Base-by-base conservation (phyloP, 2,113 vertebrate species). In the Gambusia affinis region DNA sequence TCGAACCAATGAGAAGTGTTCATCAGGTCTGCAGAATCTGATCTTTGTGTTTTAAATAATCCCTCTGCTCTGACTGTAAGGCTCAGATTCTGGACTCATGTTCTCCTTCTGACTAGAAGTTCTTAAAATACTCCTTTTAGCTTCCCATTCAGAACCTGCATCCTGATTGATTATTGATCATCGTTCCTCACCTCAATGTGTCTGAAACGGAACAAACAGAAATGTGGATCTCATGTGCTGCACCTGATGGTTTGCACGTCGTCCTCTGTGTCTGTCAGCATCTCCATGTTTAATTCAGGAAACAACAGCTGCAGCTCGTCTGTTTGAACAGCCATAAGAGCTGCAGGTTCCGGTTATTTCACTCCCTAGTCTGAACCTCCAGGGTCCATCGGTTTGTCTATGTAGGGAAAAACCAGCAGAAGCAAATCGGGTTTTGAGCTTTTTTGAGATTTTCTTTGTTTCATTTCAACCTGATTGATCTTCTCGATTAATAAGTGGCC, bases 211-310 rank as follows among this genome's bases (percentile, higher is more conserved):
- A 17, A 44, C 2, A 17, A 47, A 47, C 44, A 47, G 4, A 19
- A 47, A 17, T 4, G 17, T 19, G 44, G 44, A 19, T 47, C 44
- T 47, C 17, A 17, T 47, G 15, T 57, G 8, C 51, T 57, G 51
- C 22, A 57, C 7, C 22, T 8, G 22, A 57, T 22, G 51, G 51
- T 57, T 57, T 57, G 51, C 51, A 24, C 24, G 51, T 57, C 22
- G 44, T 47, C 44, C 5, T 19, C 15, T n/a, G 51, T 10, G 8
- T 57, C 51, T 57, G 51, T 57, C 51, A 64, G 17, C 62, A 24
- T 30, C 39, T 64, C 39, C 70, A 73, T 65, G 62, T 57, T 33
- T 64, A 64, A 64, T 73, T 47, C 22, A 51, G 63, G 71, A 54
- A 12, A 0, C 42, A 6, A 57, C 72, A 73, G 72, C 72, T 65